Evolutionary conservation across 2,888 invertebrate genomes (phyloP).

Genomic region (Arctia plantaginis): DNA sequence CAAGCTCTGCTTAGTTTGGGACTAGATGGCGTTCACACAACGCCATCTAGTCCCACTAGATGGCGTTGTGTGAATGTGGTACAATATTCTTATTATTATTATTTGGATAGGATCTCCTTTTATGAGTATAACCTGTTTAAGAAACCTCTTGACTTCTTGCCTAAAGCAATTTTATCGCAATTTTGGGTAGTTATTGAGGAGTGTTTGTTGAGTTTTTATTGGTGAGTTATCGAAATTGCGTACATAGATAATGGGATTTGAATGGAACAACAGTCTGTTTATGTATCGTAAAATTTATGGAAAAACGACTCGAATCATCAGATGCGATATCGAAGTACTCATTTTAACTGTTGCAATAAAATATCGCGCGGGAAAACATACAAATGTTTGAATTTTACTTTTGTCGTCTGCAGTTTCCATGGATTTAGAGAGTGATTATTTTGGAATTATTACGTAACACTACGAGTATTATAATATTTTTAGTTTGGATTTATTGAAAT

Average conservation of each 20-base stretch:
- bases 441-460: background rate
- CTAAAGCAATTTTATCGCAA: background rate
- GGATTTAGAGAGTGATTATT: background rate
- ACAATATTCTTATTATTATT: too few relatives aligned
- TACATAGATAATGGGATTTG: slow-evolving; percentile 8
- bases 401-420: background rate
- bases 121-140: background rate
- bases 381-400: background rate
- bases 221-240: background rate
- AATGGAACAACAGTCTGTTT: slow-evolving; percentile 3
- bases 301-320: background rate
- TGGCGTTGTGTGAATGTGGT: too few relatives aligned
- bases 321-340: slow-evolving; percentile 1
- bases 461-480: too few relatives aligned
- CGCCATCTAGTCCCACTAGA: too few relatives aligned
- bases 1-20: too few relatives aligned
- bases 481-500: too few relatives aligned
- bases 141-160: background rate
- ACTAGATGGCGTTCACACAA: too few relatives aligned
- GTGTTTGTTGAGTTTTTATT: slow-evolving; percentile 6
- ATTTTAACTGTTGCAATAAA: slow-evolving; percentile 9
- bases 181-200: background rate
- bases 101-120: too few relatives aligned
- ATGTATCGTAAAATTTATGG: slow-evolving; percentile 17
- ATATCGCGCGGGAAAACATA: background rate